Evolutionary conservation across 2,888 invertebrate species (phyloP), one percentile per base, ranked within the genome.

Genomic region (Autographa pulchrina): DNA sequence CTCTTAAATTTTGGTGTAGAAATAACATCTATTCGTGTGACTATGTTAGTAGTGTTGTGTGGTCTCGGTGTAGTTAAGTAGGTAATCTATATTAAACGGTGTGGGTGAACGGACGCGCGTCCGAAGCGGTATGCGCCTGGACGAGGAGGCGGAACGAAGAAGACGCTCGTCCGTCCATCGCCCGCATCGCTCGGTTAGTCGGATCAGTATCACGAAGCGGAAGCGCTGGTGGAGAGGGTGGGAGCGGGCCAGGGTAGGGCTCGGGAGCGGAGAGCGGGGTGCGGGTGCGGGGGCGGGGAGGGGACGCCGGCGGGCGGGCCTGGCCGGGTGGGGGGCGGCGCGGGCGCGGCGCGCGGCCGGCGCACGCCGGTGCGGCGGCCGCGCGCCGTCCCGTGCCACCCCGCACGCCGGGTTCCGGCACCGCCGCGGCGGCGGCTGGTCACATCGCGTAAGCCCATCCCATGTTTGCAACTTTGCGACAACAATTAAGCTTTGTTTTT

Each of bases 401-500:
- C 87, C 93, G 92, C 94, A 94, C 94, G 91, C 90, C 84, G 91
- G 90, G 92, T 88, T 74, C 60, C 71, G 82, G 92, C 93, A 91
- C 87, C 89, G 90, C 92, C 90, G 86, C 32, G 92, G 96, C 96
- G 96, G 96, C 96, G 96, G 96, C 96, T 97, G 97, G 96, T 97
- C 96, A 96, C 96, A 97, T 97, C 96, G 97, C 97, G 96, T 96
- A 96, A 96, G 96, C 97, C 97, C 97, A 97, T 97, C 97, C 97
- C 97, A 96, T 96, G 83, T 92, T 95, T 94, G 92, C 94, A 93
- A 93, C 75, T 90, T 95, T 92, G 92, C 96, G 95, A 96, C 96
- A 96, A 96, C 96, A 96, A 96, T 96, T 96, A 96, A 96, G 96
- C 96, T 95, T 94, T 94, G 95, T 95, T 94, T 92, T 86, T 74